A percentile compares a stretch with the other conserved stretches of the same genome.
These are phyloP conservation scores for Phymastichus coffea DNA, from an alignment of 1,140 invertebrate species.

Conservation along the genomic window DNA sequence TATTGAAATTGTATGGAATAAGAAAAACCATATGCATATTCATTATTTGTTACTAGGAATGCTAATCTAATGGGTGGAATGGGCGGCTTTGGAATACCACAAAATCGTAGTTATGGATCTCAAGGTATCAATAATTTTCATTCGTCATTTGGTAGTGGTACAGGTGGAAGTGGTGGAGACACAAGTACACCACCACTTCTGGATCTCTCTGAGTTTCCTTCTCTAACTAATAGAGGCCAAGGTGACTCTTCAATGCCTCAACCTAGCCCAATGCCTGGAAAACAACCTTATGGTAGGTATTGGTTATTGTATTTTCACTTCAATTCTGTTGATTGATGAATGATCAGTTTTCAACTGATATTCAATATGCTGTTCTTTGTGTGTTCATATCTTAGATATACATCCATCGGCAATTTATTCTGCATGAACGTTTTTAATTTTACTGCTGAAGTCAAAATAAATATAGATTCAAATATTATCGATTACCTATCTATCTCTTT, in stretches of 20 bases:
- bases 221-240: slow-evolving; percentile 77
- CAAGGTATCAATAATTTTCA: slow-evolving; percentile 70
- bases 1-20: no score
- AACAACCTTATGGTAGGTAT: slow-evolving; percentile 78
- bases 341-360: no score
- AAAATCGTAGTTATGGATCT: slow-evolving; percentile 68
- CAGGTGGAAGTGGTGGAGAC: slow-evolving; percentile 63
- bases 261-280: slow-evolving; percentile 77
- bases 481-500: no score
- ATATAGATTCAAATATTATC: no score
- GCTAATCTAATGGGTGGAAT: slow-evolving; percentile 65
- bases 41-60: slow-evolving; percentile 51
- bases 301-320: no score
- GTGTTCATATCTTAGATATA: no score
- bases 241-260: slow-evolving; percentile 76
- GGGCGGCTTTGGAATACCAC: slow-evolving; percentile 64
- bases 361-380: no score
- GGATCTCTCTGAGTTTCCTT: slow-evolving; percentile 88
- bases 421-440: no score
- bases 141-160: slow-evolving; percentile 69
- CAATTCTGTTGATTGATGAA: no score
- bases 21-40: no score
- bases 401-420: not conserved
- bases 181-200: slow-evolving; percentile 78
- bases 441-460: no score